Evolutionary conservation across 2,888 invertebrate genomes (phyloP).

Genomic region (Euplagia quadripunctaria): DNA sequence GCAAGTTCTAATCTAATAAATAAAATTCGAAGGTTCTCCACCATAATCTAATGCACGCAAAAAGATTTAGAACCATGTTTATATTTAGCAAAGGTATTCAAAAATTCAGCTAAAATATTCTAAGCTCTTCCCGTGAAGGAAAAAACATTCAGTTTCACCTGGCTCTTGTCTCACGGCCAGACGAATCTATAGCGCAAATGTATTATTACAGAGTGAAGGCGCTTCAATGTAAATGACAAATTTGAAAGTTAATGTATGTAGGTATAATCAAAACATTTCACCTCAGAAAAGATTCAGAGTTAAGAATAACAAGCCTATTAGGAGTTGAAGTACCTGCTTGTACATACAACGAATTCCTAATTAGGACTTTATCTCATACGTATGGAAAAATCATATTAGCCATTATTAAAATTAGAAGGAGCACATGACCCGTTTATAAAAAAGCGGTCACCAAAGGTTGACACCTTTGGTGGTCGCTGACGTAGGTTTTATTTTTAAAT

Average conservation of each 20-base stretch:
- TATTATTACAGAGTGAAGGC: not conserved
- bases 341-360: not conserved
- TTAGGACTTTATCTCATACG: not conserved
- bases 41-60: conserved; percentile 26
- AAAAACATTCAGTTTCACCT: conserved; percentile 19
- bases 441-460: too few relatives aligned
- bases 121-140: not conserved
- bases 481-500: too few relatives aligned
- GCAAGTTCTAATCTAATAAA: conserved; percentile 26
- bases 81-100: conserved; percentile 31
- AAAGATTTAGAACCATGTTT: conserved; percentile 30
- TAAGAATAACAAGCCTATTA: not conserved
- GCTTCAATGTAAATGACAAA: conserved; percentile 2
- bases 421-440: too few relatives aligned
- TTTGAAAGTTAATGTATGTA: not conserved
- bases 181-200: conserved; percentile 3
- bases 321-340: too few relatives aligned
- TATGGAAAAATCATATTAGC: not conserved
- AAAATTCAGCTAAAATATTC: conserved; percentile 18
- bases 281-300: not conserved
- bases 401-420: not conserved
- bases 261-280: not conserved
- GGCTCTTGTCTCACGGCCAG: conserved; percentile 6
- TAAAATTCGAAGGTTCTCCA: conserved; percentile 24
- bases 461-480: too few relatives aligned